Conservation (phyloP, 2,888 invertebrate species). For the Ischnus inquisitorius region DNA sequence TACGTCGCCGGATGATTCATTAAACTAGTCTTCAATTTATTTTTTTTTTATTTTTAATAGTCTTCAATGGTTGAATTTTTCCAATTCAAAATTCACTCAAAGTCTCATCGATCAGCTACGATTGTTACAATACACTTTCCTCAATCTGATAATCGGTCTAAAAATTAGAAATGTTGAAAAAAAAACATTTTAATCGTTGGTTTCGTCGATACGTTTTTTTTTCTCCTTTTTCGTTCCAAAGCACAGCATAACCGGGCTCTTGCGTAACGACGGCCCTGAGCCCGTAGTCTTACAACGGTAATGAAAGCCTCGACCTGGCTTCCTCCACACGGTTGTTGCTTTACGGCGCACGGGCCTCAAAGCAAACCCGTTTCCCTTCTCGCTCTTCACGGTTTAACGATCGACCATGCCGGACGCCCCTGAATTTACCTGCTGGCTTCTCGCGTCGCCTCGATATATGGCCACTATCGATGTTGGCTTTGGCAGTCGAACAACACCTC, state of each 20-base stretch:
- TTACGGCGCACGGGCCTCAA: conserved; percentile 55
- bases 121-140: no score
- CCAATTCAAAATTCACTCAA: no score
- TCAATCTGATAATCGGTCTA: no score
- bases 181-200: background rate
- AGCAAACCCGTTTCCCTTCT: conserved; percentile 80
- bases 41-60: no score
- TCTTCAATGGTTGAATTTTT: no score
- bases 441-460: conserved; percentile 47
- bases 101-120: no score
- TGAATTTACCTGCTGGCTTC: conserved; percentile 61
- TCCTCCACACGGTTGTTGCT: conserved; percentile 73
- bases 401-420: conserved; percentile 59
- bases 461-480: conserved; percentile 36
- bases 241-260: conserved; percentile 66
- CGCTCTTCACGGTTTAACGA: conserved; percentile 69
- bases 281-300: conserved; percentile 81
- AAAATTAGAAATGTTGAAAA: no score
- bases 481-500: conserved; percentile 31
- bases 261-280: conserved; percentile 81
- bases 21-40: no score
- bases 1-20: no score
- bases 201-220: conserved; percentile 11
- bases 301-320: conserved; percentile 80
- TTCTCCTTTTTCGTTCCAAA: conserved; percentile 38